These are phyloP conservation scores for Apamea sordens DNA, from an alignment of 2,888 invertebrate species.

Conservation along the genomic window DNA sequence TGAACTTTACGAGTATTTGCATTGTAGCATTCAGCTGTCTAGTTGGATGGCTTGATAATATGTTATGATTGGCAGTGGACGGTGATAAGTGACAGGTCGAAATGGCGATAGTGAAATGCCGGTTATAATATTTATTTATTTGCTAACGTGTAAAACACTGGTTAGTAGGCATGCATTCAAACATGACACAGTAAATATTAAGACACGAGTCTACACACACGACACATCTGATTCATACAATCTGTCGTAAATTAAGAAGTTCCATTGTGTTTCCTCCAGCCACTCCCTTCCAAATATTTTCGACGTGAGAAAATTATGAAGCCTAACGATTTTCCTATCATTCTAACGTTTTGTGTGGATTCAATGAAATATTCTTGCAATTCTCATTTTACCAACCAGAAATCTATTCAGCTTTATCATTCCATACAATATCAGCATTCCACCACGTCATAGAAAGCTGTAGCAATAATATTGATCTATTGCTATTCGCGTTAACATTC, in stretches of 20 bases:
- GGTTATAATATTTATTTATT: neutral
- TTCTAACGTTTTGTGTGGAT: neutral
- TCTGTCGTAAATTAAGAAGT: too few species aligned
- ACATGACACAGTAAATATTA: too few species aligned
- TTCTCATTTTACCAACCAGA: slow-evolving; percentile 7
- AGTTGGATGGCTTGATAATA: neutral
- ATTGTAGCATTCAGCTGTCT: neutral
- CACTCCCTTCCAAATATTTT: too few species aligned
- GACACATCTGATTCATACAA: too few species aligned
- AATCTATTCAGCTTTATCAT: slow-evolving; percentile 24
- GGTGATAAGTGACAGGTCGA: neutral
- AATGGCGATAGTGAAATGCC: neutral
- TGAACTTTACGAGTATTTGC: neutral
- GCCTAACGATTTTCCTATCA: neutral
- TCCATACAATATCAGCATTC: slow-evolving; percentile 42
- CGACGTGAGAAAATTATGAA: neutral
- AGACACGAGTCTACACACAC: neutral
- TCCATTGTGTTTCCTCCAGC: too few species aligned
- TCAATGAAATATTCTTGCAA: slow-evolving; percentile 5
- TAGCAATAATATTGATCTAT: slow-evolving; percentile 47
- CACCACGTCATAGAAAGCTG: slow-evolving; percentile 53
- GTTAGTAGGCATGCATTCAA: too few species aligned
- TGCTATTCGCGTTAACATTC: slow-evolving; percentile 38
- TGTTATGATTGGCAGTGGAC: neutral
- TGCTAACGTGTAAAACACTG: too few species aligned